Evolutionary conservation across 2,888 invertebrate genomes (phyloP).

Genomic region (Lottia scabra): DNA sequence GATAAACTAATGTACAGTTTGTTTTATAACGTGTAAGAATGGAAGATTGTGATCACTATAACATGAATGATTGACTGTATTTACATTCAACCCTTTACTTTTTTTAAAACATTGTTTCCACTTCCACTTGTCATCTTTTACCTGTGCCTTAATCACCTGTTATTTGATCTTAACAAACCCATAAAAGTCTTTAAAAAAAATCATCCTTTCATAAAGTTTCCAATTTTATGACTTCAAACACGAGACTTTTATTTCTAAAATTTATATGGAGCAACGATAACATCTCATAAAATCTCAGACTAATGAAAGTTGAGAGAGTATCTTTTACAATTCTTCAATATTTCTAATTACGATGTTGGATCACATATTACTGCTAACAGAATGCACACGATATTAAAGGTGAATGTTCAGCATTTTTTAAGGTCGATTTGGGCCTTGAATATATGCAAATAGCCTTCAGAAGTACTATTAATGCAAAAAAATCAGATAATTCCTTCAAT

Average conservation of each 20-base stretch:
- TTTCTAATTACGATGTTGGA: background rate
- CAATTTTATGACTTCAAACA: background rate
- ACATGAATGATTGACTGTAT: no score
- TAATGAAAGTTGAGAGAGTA: background rate
- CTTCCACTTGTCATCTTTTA: background rate
- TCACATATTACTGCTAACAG: background rate
- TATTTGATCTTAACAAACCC: background rate
- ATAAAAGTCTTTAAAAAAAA: background rate
- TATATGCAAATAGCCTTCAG: no score
- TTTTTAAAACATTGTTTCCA: no score
- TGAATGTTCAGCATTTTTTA: no score
- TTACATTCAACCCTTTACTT: no score
- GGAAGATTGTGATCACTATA: no score
- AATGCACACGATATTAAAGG: background rate
- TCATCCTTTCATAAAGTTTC: background rate
- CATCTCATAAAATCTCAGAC: constrained; percentile 4
- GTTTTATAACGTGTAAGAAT: no score
- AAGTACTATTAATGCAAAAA: no score
- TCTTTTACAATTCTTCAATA: background rate
- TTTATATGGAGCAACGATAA: background rate
- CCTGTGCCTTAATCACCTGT: background rate
- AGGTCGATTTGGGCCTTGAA: no score
- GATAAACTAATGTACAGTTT: no score
- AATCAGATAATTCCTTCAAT: no score
- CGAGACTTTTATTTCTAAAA: background rate